Base-by-base conservation (phyloP, 2,113 vertebrate species). In the Poeciliopsis prolifica region DNA sequence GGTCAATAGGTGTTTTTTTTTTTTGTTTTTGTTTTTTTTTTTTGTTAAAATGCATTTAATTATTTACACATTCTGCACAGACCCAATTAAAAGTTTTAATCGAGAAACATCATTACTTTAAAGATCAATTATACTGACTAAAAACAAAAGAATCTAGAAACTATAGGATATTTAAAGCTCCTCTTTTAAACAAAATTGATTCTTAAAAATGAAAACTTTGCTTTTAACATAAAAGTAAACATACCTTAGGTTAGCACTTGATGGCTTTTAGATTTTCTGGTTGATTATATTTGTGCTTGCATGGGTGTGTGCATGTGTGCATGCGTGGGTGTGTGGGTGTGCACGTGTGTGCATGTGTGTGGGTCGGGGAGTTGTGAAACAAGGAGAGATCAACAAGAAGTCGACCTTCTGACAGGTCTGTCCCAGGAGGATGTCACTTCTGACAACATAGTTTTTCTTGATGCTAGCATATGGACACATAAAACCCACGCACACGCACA, bases 361-460 rank as follows among this genome's bases (percentile, higher is more conserved):
- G 37, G 37, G 37, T 11, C 7, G 28, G 70, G 42, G 68, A 51
- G 61, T 74, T 54, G 72, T 54, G 44, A 60, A 13, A 26, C 24
- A 35, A n/a, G 51, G 48, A 62, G 37, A 62, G 70, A 75, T 83
- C 68, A 75, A 44, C 71, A 68, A 61, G 26, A 65, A 73, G 70
- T 15, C 61, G 58, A 75, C 79, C 44, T 63, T 79, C 79, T 84
- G 84, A 72, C 72, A 68, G 61, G 68, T 71, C 24, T 8, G 69
- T 84, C 82, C 83, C 80, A 29, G 0, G 62, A 79, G 84, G 66
- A 66, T 58, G 80, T 81, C 86, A 80, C 82, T 85, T 80, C 68
- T 37, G 65, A 64, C 37, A 26, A 28, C 1, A 70, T 42, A 42
- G 13, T 33, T 65, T 30, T 54, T 24, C 37, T 15, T 72, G 54